Conservation (phyloP, 2,797 vertebrate genomes). For the Ctenopoma kingsleyae region DNA sequence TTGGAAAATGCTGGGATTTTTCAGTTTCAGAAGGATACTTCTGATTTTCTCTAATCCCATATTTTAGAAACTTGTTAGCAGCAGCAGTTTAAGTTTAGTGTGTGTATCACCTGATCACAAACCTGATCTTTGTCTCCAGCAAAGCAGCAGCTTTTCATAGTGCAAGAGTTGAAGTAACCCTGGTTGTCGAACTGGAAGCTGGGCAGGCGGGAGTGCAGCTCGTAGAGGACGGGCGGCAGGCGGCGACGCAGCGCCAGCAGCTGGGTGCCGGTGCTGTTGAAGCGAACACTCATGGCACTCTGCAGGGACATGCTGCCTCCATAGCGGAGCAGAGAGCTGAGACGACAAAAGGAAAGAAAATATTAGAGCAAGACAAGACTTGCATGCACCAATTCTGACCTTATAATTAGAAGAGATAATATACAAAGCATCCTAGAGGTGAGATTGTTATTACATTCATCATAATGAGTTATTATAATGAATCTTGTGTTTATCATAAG, state of each 20-base stretch:
- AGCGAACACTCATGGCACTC: slow-evolving; percentile 98
- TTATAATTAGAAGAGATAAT: neutral
- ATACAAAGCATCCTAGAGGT: too few species aligned
- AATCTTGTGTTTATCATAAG: neutral
- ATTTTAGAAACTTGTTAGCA: neutral
- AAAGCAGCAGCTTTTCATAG: slow-evolving; percentile 99
- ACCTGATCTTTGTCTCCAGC: slow-evolving; percentile 98
- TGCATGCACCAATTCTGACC: neutral
- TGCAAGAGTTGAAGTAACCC: slow-evolving; percentile 99
- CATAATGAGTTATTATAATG: neutral
- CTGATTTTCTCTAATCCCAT: neutral
- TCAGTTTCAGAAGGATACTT: neutral
- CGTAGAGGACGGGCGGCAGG: slow-evolving; percentile 95
- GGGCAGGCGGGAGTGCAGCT: slow-evolving; percentile 96
- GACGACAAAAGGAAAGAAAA: neutral
- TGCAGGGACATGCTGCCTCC: slow-evolving; percentile 97
- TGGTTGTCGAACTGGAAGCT: slow-evolving; percentile 99
- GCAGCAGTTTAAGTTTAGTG: too few species aligned
- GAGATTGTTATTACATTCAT: too few species aligned
- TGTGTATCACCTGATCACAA: slow-evolving; percentile 1
- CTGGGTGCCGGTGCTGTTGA: slow-evolving; percentile 97
- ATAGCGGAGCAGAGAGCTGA: slow-evolving; percentile 93
- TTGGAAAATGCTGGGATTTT: neutral
- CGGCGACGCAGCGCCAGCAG: slow-evolving; percentile 94
- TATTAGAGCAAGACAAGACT: rapidly evolving